Evolutionary conservation across 2,113 vertebrate species (phyloP).

Genomic region (Mixornis gularis): DNA sequence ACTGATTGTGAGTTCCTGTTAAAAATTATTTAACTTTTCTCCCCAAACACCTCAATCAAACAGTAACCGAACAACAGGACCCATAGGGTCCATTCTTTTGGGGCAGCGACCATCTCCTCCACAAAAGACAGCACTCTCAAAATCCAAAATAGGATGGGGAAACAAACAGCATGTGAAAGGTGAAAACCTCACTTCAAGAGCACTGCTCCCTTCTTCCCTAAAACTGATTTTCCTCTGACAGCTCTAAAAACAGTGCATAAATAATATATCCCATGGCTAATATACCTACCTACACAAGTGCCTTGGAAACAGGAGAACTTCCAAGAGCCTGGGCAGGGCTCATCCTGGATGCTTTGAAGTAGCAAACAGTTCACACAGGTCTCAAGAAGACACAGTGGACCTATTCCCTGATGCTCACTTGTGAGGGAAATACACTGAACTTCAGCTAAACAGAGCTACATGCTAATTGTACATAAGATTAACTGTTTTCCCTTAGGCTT

Average conservation of each 20-base stretch:
- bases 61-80: background rate
- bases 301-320: background rate
- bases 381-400: background rate
- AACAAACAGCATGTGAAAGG: background rate
- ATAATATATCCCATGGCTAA: background rate
- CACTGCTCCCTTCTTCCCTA: background rate
- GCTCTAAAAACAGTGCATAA: background rate
- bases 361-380: background rate
- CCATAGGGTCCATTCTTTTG: background rate
- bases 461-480: background rate
- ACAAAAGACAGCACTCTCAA: background rate
- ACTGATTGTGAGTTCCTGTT: background rate
- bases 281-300: background rate
- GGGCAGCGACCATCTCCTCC: background rate
- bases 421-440: background rate
- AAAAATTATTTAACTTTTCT: background rate
- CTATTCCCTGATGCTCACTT: background rate
- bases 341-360: background rate
- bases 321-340: fast-evolving
- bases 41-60: background rate
- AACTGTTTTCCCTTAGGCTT: background rate
- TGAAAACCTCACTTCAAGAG: background rate
- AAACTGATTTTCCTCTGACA: background rate
- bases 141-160: background rate
- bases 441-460: background rate